Evolutionary conservation across 2,797 vertebrate species (phyloP).

Genomic region (Sphenodon punctatus): DNA sequence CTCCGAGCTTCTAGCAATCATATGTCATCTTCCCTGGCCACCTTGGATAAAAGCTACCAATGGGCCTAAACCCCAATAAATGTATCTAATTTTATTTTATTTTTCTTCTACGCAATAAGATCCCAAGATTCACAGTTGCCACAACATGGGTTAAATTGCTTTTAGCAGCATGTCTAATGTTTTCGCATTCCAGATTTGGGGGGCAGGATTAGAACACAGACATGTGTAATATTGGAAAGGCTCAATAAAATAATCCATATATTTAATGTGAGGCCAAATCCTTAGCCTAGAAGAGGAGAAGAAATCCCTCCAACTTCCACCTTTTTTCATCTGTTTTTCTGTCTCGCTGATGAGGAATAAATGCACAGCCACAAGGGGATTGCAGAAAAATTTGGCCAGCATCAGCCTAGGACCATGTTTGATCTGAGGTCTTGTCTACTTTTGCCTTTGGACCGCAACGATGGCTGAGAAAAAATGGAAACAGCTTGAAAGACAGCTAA

Average conservation of each 20-base stretch:
- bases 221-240: not conserved
- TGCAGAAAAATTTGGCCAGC: conserved; percentile 47
- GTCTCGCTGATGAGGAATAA: conserved; percentile 5
- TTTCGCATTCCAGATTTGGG: not conserved
- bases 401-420: conserved; percentile 19
- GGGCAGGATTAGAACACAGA: not conserved
- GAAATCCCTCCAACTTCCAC: not conserved
- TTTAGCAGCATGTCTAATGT: too few species aligned
- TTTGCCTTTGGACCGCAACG: conserved; percentile 25
- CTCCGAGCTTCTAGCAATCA: too few species aligned
- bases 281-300: conserved; percentile 13
- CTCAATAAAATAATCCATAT: not conserved
- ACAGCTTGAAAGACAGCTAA: conserved; percentile 1
- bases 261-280: not conserved
- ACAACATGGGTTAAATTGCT: not conserved
- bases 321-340: conserved; percentile 2
- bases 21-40: too few species aligned
- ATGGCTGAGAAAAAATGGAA: not conserved
- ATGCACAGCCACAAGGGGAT: not conserved
- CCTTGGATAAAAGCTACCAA: too few species aligned
- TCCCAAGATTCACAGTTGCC: too few species aligned
- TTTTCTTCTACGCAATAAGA: too few species aligned
- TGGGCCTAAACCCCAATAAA: too few species aligned
- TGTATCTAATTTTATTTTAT: too few species aligned
- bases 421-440: not conserved